These are phyloP conservation scores for Lordiphosa andalusiaca DNA, from an alignment of 2,888 invertebrate genomes.

Conservation along the genomic window DNA sequence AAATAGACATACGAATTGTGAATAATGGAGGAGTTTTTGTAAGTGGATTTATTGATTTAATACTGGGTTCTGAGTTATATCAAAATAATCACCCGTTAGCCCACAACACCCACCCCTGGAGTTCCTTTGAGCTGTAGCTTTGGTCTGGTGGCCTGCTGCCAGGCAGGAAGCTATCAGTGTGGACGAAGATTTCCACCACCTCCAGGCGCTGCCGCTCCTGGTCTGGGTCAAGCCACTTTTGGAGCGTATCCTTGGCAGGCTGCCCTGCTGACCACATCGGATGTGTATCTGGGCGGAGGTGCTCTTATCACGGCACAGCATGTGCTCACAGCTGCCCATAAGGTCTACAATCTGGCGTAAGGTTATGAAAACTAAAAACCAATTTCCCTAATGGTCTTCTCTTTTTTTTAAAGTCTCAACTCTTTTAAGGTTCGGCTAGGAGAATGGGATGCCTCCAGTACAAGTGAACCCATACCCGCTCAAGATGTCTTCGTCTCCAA, in stretches of 20 bases:
- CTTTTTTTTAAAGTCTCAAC: conserved; percentile 55
- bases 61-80: background rate
- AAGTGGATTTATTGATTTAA: background rate
- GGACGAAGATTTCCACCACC: conserved; percentile 77
- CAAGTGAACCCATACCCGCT: conserved; percentile 84
- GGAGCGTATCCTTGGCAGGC: conserved; percentile 90
- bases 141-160: conserved; percentile 75
- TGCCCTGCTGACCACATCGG: conserved; percentile 82
- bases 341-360: conserved; percentile 83
- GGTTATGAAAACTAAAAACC: conserved; percentile 58
- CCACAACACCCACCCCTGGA: conserved; percentile 27
- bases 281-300: conserved; percentile 87
- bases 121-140: conserved; percentile 63
- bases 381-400: background rate
- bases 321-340: conserved; percentile 88
- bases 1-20: conserved; percentile 84
- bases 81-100: conserved; percentile 23
- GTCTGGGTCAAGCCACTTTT: conserved; percentile 83
- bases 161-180: conserved; percentile 76
- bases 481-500: conserved; percentile 83
- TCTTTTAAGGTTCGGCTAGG: conserved; percentile 86
- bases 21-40: conserved; percentile 80
- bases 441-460: conserved; percentile 87
- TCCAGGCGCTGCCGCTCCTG: conserved; percentile 75
- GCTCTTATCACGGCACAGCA: conserved; percentile 85